Evolutionary conservation across 2,888 invertebrate species (phyloP).

Genomic region (Cremastinae sp.): DNA sequence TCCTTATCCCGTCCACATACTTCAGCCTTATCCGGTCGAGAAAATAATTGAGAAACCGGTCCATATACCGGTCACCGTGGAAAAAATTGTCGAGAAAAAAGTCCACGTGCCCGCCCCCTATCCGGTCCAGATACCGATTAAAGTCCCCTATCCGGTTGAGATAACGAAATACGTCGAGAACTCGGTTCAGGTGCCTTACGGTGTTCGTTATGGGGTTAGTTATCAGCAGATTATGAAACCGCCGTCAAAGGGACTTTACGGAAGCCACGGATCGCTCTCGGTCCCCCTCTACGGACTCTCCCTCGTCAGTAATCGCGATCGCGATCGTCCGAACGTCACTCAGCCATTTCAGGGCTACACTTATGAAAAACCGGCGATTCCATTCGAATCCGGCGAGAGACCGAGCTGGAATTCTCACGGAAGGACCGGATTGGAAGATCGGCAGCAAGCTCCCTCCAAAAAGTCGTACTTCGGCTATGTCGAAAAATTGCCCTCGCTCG

Average conservation of each 20-base stretch:
- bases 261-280: conserved; percentile 29
- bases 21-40: conserved; percentile 81
- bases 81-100: conserved; percentile 80
- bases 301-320: conserved; percentile 55
- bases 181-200: conserved; percentile 67
- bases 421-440: conserved; percentile 27
- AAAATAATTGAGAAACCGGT: conserved; percentile 83
- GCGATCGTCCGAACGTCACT: conserved; percentile 51
- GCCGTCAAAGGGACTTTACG: conserved; percentile 63
- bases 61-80: conserved; percentile 69
- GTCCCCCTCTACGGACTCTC: conserved; percentile 60
- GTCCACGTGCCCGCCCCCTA: conserved; percentile 80
- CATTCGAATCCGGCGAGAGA: conserved; percentile 50
- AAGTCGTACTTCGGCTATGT: conserved; percentile 47
- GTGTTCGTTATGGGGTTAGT: conserved; percentile 68
- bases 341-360: conserved; percentile 65
- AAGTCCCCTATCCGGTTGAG: conserved; percentile 75
- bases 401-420: conserved; percentile 12
- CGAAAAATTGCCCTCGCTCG: conserved; percentile 44
- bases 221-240: conserved; percentile 70
- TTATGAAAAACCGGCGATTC: conserved; percentile 63
- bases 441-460: conserved; percentile 50
- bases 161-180: conserved; percentile 69
- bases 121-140: conserved; percentile 81
- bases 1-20: conserved; percentile 66